Evolutionary conservation across 2,113 vertebrate genomes (phyloP), one percentile per base, ranked within the genome.

Genomic region (Corythornis vintsioides): DNA sequence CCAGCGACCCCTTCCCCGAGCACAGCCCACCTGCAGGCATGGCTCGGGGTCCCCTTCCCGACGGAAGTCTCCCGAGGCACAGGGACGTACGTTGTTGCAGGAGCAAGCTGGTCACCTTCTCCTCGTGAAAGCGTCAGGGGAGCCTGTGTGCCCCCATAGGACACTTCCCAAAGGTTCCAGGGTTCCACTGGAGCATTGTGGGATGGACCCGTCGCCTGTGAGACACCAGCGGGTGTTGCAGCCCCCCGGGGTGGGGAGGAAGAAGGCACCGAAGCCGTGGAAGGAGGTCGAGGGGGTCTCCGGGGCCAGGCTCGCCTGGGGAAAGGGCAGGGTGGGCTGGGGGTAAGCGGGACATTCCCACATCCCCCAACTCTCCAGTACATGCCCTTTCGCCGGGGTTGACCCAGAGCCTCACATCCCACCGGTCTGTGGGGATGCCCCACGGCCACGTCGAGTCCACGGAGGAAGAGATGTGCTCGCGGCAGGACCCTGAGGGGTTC

Each of bases 61-160:
- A 0, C 1, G 4, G 47, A 35, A 17, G 59, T 29, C 25, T 28
- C 64, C 35, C 7, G 0, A 0, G 43, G 4, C 61, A 70, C 13
- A 43, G 29, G 17, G 43, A 65, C 13, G 6, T 35, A 48, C 4
- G 2, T 26, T 33, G 35, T 26, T 28, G n/a, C 33, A 17, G 50
- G 18, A 21, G 28, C 40, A 55, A 38, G 19, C 10, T 16, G 15
- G 31, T 38, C 22, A 18, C 1, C 3, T 29, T 52, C 3, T 21
- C 29, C 29, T 12, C 14, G 12, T 20, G 33, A 66, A 57, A 18
- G 15, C 42, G 12, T n/a, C 52, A 33, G 43, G 33, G 35, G 14
- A 59, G 33, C 9, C 42, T 65, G 28, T 45, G 11, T 43, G 13
- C 18, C 40, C 63, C 38, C 42, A 19, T 42, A 15, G 28, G 40